Evolutionary conservation across 2,797 vertebrate genomes (phyloP).

Genomic region (Iguana delicatissima): DNA sequence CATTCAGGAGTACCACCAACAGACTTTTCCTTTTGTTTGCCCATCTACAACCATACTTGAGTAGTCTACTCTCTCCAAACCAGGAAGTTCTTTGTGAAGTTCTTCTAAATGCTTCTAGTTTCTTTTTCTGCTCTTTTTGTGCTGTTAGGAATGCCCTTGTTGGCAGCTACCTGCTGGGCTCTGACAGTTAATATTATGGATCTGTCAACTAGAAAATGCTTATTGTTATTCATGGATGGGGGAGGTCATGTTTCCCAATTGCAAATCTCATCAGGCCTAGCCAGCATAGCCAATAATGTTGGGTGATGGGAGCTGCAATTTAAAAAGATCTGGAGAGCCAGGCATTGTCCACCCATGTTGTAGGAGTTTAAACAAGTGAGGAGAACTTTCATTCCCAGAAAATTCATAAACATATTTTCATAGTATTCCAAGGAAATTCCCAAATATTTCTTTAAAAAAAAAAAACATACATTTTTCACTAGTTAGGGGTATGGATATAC

Average conservation of each 20-base stretch:
- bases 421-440: constrained; percentile 29
- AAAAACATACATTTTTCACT: background rate
- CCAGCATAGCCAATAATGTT: background rate
- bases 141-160: background rate
- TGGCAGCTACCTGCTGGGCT: background rate
- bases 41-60: background rate
- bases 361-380: background rate
- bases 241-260: background rate
- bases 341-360: background rate
- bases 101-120: background rate
- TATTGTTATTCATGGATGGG: background rate
- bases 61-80: background rate
- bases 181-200: too few relatives aligned
- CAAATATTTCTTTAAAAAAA: background rate
- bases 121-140: background rate
- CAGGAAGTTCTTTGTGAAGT: background rate
- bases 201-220: background rate
- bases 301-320: background rate
- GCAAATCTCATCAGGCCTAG: background rate
- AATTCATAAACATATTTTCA: background rate
- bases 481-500: constrained; percentile 46
- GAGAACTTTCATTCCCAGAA: rapidly evolving
- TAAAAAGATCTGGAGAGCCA: background rate
- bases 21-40: background rate
- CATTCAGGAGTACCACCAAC: background rate